phyloP scores from a whole-genome alignment of 2,888 invertebrate species.

The Acanthococcus lagerstroemiae region DNA sequence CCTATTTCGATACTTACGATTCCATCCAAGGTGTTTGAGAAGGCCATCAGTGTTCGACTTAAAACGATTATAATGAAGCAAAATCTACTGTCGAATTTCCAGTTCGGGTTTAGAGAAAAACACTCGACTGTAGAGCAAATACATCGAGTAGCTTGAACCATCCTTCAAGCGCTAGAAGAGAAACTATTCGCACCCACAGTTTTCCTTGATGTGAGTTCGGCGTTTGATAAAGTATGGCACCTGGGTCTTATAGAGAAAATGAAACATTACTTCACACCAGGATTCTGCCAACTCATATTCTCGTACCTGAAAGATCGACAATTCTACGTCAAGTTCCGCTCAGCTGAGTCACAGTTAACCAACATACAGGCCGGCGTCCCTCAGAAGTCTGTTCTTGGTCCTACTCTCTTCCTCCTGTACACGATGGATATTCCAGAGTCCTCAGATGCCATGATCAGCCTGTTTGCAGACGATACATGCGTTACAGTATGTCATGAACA shows the following conservation, averaged over 20 bases:
- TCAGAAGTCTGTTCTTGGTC: constrained; percentile 12
- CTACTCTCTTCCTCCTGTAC: not conserved
- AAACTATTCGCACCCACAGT: not conserved
- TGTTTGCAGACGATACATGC: not conserved
- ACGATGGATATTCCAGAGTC: not conserved
- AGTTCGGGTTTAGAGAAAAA: constrained; percentile 7
- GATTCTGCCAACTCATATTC: not conserved
- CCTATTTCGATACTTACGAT: constrained; percentile 1
- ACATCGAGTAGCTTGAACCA: not conserved
- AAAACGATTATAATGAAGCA: not conserved
- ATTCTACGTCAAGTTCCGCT: not conserved
- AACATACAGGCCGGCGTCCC: constrained; percentile 12
- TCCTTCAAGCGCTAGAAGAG: not conserved
- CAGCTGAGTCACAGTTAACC: not conserved
- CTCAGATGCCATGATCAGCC: not conserved
- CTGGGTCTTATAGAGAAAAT: not conserved
- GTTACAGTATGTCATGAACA: not conserved
- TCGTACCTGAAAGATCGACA: not conserved
- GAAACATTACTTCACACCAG: not conserved
- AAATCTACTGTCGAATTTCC: not conserved
- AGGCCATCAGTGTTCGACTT: not conserved
- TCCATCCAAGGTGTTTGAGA: constrained; percentile 9
- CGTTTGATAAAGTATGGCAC: constrained; percentile 4
- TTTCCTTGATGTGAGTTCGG: not conserved
- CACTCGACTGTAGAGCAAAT: constrained; percentile 2